Base-by-base conservation (phyloP, 1,140 invertebrate species). In the Kradibia gibbosae region DNA sequence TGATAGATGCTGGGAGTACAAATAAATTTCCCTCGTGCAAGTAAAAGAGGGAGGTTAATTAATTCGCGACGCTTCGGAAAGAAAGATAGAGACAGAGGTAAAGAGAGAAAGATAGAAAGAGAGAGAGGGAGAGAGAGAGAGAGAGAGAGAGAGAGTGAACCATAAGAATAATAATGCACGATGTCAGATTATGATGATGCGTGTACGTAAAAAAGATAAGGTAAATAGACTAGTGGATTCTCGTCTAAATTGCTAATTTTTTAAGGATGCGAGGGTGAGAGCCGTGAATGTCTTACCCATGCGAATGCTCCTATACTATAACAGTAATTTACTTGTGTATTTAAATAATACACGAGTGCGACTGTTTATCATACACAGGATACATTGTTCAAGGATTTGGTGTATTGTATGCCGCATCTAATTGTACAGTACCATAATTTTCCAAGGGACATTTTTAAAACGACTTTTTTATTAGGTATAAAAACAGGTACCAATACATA, bases 181-280 rank as follows among this genome's bases (percentile, higher is more conserved):
- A 31, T 17, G 57, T 48, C 60, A n/a, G 28, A 31, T 48, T 48
- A 50, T 57, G 17, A 36, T n/a, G 39, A 0, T 4, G 60, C 39
- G 20, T 42, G 22, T 34, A 20, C 48, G 36, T 4, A 31, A 50
- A 72, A 70, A 70, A 42, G 36, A 70, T 13, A n/a, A 31, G 42
- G 42, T 13, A 48, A 31, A 20, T 39, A 25, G 57, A 28, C 45
- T 25, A 25, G 62, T 22, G 31, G 50, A 62, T 65, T 15, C 75
- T 65, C 20, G n/a, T 78, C 31, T 78, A 70, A 78, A 70, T 78
- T 78, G 76, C 62, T 67, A 78, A 67, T 78, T 78, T 78, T 50
- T 72, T 72, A 53, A 22, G 45, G 25, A 73, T 25, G 20, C 17
- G 42, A 73, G 36, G 39, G 65, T n/a, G 25, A 50, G 53, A 17